Evolutionary conservation across 2,888 invertebrate genomes (phyloP).

Genomic region (Ypsolopha sequella): DNA sequence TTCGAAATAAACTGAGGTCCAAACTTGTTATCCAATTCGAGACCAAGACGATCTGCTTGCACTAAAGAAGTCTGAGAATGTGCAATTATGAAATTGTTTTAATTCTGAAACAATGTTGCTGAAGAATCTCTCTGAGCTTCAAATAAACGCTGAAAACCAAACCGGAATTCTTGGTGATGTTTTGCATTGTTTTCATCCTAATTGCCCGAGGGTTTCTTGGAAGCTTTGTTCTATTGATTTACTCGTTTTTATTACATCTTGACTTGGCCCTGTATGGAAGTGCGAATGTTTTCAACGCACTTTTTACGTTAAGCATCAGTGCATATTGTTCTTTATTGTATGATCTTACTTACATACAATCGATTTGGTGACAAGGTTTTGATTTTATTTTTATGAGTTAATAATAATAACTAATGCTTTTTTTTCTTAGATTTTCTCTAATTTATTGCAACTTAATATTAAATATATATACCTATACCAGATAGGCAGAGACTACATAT

Average conservation of each 20-base stretch:
- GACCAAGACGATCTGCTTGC: too few species aligned
- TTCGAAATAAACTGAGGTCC: too few species aligned
- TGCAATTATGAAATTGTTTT: conserved; percentile 71
- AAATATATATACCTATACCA: too few species aligned
- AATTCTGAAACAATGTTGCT: conserved; percentile 68
- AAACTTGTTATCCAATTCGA: too few species aligned
- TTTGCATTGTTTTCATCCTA: conserved; percentile 55
- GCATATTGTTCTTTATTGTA: neutral
- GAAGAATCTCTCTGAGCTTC: conserved; percentile 56
- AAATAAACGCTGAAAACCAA: conserved; percentile 51
- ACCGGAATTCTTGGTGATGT: conserved; percentile 63
- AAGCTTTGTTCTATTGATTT: neutral
- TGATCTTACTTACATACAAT: neutral
- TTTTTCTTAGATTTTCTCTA: too few species aligned
- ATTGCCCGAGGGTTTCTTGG: conserved; percentile 25
- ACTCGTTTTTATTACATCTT: neutral
- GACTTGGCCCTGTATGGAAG: neutral
- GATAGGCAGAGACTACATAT: too few species aligned
- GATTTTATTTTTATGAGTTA: too few species aligned
- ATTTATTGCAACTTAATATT: too few species aligned
- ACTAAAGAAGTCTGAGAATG: conserved; percentile 58
- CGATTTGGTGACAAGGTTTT: too few species aligned
- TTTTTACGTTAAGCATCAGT: too few species aligned
- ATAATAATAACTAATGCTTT: too few species aligned
- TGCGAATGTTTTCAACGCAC: neutral